Conservation (phyloP, 2,797 vertebrate genomes). For the Onychomys arenicola region DNA sequence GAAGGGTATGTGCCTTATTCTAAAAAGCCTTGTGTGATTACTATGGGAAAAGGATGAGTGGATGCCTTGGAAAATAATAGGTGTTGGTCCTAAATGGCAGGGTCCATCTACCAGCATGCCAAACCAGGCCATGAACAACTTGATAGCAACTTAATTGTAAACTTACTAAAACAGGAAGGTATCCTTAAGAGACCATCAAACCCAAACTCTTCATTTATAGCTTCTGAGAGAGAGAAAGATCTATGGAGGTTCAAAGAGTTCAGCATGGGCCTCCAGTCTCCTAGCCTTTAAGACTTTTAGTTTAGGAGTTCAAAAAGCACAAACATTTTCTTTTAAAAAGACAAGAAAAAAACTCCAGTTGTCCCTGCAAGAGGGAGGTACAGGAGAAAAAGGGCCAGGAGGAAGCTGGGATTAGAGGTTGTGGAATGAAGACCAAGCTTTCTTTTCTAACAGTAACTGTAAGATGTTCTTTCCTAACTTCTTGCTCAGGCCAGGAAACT, state of each 20-base stretch:
- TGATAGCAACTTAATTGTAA: slow-evolving; percentile 7
- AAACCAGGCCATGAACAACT: not conserved
- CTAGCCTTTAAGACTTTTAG: not conserved
- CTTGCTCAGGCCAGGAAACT: not conserved
- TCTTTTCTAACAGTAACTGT: not conserved
- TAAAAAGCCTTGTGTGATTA: not conserved
- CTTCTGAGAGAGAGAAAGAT: not conserved
- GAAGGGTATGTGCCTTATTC: not conserved
- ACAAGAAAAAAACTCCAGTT: not conserved
- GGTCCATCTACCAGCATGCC: not conserved
- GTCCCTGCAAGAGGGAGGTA: not conserved
- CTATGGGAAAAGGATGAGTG: not conserved
- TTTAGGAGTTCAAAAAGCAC: not conserved
- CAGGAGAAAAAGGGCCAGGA: not conserved
- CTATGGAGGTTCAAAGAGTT: not conserved
- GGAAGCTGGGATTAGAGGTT: not conserved
- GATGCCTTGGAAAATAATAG: slow-evolving; percentile 8
- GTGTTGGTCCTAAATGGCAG: not conserved
- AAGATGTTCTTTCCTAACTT: not conserved
- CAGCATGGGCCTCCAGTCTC: not conserved
- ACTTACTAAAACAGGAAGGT: not conserved
- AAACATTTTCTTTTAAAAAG: not conserved
- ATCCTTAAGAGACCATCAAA: slow-evolving; percentile 22
- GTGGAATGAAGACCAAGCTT: not conserved
- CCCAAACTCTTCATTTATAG: slow-evolving; percentile 40